Evolutionary conservation across 2,113 vertebrate species (phyloP).

Genomic region (Oreochromis niloticus): DNA sequence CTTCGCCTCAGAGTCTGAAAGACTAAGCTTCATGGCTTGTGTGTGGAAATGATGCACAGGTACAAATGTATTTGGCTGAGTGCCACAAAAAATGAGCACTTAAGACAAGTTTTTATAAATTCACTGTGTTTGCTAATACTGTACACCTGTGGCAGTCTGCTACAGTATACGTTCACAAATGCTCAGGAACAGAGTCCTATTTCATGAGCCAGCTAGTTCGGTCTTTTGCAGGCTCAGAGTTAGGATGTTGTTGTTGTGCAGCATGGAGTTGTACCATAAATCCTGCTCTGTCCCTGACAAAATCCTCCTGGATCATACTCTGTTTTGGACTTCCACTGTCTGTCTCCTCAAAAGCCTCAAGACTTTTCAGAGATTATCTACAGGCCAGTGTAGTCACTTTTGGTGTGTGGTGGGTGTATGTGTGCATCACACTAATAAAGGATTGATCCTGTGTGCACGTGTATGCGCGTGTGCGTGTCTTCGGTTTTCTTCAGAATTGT

Average conservation of each 20-base stretch:
- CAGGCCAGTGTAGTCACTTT: not conserved
- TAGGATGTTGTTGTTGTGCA: not conserved
- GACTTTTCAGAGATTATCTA: not conserved
- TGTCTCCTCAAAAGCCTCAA: not conserved
- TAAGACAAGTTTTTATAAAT: not conserved
- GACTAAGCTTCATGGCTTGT: not conserved
- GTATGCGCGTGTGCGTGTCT: not conserved
- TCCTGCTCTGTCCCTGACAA: not conserved
- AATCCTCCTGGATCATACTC: slow-evolving; percentile 3
- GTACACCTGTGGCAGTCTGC: not conserved
- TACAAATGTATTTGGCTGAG: not conserved
- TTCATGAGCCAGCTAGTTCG: not conserved
- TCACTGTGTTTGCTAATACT: not conserved
- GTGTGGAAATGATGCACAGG: not conserved
- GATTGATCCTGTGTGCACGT: not conserved
- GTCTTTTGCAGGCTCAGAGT: not conserved
- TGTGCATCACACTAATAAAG: not conserved
- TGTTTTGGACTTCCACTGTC: not conserved
- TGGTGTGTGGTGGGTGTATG: not conserved
- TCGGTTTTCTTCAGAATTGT: not conserved
- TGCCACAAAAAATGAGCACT: not conserved
- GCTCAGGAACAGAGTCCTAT: not conserved
- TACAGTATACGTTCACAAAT: not conserved
- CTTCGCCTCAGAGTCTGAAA: not conserved
- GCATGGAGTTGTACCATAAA: not conserved